Evolutionary conservation across 2,888 invertebrate species (phyloP).

Genomic region (Lasioglossum calceatum): DNA sequence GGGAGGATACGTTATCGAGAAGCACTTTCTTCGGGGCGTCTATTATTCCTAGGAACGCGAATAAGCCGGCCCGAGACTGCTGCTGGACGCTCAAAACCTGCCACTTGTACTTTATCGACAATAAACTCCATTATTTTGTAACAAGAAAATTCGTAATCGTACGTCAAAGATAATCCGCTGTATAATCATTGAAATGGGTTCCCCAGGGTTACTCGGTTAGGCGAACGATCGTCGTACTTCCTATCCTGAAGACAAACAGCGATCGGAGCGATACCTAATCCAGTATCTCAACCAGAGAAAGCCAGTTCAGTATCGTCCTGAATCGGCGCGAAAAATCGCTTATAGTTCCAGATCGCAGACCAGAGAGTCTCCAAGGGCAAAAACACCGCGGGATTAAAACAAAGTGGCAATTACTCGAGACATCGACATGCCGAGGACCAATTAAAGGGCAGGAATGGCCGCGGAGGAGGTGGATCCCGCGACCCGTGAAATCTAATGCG

Average conservation of each 20-base stretch:
- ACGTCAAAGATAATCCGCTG: not conserved
- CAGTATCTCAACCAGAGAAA: not conserved
- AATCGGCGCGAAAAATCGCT: conserved; percentile 8
- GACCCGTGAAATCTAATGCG: conserved; percentile 67
- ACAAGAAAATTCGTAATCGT: not conserved
- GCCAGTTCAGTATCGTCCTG: not conserved
- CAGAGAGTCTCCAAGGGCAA: not conserved
- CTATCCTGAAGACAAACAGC: not conserved
- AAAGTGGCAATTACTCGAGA: conserved; percentile 51
- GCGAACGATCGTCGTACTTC: not conserved
- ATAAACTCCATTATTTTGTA: not conserved
- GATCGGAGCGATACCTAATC: not conserved
- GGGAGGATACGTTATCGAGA: conserved; percentile 15
- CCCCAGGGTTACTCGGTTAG: not conserved
- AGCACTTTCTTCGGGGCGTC: conserved; percentile 20
- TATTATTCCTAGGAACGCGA: conserved; percentile 18
- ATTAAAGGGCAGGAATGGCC: conserved; percentile 42
- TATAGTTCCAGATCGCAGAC: not conserved
- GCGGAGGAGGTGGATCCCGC: conserved; percentile 43
- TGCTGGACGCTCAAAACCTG: not conserved
- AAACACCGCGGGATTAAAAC: conserved; percentile 37
- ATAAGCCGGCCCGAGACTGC: not conserved
- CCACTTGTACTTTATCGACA: not conserved
- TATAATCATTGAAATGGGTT: not conserved
- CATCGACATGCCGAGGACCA: conserved; percentile 53